Base-by-base conservation (phyloP, 2,797 vertebrate species). In the Emydoidea blandingii region DNA sequence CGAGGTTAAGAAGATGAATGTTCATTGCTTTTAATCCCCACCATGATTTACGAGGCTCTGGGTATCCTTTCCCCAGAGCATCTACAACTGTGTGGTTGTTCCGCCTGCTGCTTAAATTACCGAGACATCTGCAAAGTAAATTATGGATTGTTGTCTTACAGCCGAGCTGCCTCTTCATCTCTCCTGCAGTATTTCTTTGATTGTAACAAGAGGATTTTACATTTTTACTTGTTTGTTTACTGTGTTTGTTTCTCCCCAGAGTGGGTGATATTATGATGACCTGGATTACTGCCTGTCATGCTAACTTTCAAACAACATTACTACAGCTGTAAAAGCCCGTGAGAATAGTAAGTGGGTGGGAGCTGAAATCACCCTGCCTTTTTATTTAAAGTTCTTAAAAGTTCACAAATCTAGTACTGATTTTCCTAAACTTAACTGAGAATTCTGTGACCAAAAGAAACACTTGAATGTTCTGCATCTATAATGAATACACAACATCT, bases 1-100 rank as follows among this genome's bases (percentile, higher is more conserved):
- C 47, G 97, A 98, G 97, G 98, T 98, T 98, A 98, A 98, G 98
- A 98, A 98, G 99, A 99, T 99, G 97, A 99, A 99, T 98, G 98
- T 93, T 99, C 98, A 98, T 99, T 98, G 98, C 97, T 97, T 97
- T 98, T 99, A 99, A 99, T 99, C 98, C 98, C 97, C 91, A 96
- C 96, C 91, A 95, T 98, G 99, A 99, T 99, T 98, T 98, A 99
- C 85, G 96, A 98, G 96, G 34, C 97, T 95, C 97, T 97, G 92
- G 90, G 65, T 97, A 97, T 96, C 93, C 85, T 94, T 97, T 97
- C 97, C 97, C 96, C 96, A 97, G 96, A 98, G 95, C 95, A 97
- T 96, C 96, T 94, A 95, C 96, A 96, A 98, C 96, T 93, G 97
- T 98, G 96, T 0, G 89, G 96, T 88, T 96, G 89, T 95, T 98